Evolutionary conservation across 2,113 vertebrate genomes (phyloP), one percentile per base, ranked within the genome.

Genomic region (Loxodonta africana): DNA sequence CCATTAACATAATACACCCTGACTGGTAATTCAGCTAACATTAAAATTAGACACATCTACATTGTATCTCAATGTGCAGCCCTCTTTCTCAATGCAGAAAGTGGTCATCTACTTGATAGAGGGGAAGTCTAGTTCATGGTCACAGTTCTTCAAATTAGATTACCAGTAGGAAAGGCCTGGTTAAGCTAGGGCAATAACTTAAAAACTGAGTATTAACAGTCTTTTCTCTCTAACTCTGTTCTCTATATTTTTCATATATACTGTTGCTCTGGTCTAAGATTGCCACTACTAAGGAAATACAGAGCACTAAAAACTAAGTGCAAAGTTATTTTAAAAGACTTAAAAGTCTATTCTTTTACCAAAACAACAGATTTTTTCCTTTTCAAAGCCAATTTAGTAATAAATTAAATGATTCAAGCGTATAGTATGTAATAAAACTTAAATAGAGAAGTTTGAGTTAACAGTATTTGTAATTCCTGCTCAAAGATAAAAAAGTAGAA

Each of bases 361-460:
- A 53, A 87, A 87, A 86, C 46, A 67, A 67, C 41, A 48, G 33
- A 46, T 67, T 85, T 44, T 46, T 37, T 53, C 1, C 37, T 85
- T 62, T n/a, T 41, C 53, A 93, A 84, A 88, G 78, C 14, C 14
- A 91, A 84, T 46, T 63, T 91, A 91, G 63, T 17, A 88, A 15
- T 80, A 83, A 91, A 67, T 62, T 80, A 83, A 91, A 67, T 51
- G 77, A 86, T 77, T 83, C n/a, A 60, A 90, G 69, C 44, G 91
- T n/a, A 41, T 4, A 71, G 9, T 41, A 81, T 53, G 0, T 30
- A 83, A 86, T 77, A 81, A 62, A 81, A 85, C 69, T 85, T 71
- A 84, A 91, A 88, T 60, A 26, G 28, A 90, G 71, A 90, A 74
- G 11, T 37, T 67, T 28, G 85, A 57, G 25, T 83, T 90, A 69